Base-by-base conservation (phyloP, 2,113 vertebrate genomes). In the Hippoglossus stenolepis region DNA sequence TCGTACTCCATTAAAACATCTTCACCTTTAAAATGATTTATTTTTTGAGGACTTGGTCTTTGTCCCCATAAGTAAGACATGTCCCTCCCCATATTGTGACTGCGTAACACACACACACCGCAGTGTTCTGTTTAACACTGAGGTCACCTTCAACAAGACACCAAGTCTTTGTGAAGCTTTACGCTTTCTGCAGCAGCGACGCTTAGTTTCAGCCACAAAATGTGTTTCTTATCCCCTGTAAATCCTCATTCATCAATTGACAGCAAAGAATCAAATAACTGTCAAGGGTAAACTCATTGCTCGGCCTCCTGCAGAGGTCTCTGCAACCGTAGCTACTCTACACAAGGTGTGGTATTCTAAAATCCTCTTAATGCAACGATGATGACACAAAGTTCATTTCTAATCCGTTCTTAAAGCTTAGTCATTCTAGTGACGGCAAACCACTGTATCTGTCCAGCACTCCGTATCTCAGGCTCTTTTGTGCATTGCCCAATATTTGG, bases 401-500 rank as follows among this genome's bases (percentile, higher is more conserved):
- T 79, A 79, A 86, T 71, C 40, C 17, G 61, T 77, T 58, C 83
- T 67, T 61, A 86, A 83, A 85, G 83, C 87, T 90, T 86, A 70
- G 79, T 87, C 79, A 84, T 89, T 77, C 61, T 60, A 77, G 35
- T 87, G 86, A 87, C 83, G 86, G 75, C 75, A 69, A 75, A 84
- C 64, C 12, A 23, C 69, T 47, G 65, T 77, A 83, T 83, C 84
- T 74, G 80, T 86, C 73, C 45, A 56, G 77, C 73, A 79, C 89
- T 87, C 81, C 86, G 82, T 74, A 87, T 88, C 81, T 79, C 31
- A 9, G 81, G 81, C 76, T 77, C 65, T 87, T 90, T 90, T 92
- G 87, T 89, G 84, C 84, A 86, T 91, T 87, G 76, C 80, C 80
- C 88, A 92, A 91, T 89, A 92, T 92, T 91, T 90, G 85, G 83